phyloP scores from a whole-genome alignment of 2,113 vertebrate species.

The Chaetodon auriga region DNA sequence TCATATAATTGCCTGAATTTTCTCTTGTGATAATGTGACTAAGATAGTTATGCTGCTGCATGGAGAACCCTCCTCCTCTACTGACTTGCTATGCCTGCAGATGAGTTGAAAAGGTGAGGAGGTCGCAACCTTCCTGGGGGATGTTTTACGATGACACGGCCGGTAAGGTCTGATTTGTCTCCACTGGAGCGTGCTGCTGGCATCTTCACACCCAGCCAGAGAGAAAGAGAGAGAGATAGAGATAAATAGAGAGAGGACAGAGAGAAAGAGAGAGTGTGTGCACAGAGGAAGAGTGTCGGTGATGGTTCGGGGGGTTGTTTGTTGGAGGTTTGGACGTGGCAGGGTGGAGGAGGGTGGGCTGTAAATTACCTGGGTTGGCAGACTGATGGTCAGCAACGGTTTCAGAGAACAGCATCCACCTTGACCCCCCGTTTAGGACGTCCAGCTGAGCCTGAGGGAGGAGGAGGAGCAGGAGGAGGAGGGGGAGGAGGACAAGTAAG shows the following conservation, averaged over 20 bases:
- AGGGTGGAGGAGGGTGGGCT: conserved; percentile 59
- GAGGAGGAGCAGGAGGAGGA: conserved; percentile 14
- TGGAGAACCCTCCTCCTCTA: conserved; percentile 56
- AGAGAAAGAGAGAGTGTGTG: conserved; percentile 27
- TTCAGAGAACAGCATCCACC: conserved; percentile 74
- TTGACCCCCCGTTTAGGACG: conserved; percentile 74
- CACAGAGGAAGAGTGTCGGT: conserved; percentile 27
- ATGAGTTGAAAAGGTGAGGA: conserved; percentile 85
- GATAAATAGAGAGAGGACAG: conserved; percentile 33
- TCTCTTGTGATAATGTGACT: conserved; percentile 32
- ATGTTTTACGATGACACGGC: conserved; percentile 82
- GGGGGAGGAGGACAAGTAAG: conserved; percentile 37
- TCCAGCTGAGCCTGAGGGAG: conserved; percentile 70
- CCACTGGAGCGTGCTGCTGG: conserved; percentile 80
- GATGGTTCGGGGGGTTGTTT: conserved; percentile 25
- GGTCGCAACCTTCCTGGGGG: conserved; percentile 82
- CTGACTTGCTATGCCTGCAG: conserved; percentile 60
- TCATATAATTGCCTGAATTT: conserved; percentile 9
- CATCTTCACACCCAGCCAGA: conserved; percentile 74
- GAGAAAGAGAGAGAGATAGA: conserved; percentile 36
- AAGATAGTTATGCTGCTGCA: conserved; percentile 70
- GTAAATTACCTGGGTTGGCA: conserved; percentile 80
- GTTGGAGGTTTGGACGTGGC: conserved; percentile 33
- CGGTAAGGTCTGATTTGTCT: conserved; percentile 81
- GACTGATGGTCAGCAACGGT: conserved; percentile 72